Conservation (phyloP, 2,888 invertebrate genomes). For the Barypeithes pellucidus region DNA sequence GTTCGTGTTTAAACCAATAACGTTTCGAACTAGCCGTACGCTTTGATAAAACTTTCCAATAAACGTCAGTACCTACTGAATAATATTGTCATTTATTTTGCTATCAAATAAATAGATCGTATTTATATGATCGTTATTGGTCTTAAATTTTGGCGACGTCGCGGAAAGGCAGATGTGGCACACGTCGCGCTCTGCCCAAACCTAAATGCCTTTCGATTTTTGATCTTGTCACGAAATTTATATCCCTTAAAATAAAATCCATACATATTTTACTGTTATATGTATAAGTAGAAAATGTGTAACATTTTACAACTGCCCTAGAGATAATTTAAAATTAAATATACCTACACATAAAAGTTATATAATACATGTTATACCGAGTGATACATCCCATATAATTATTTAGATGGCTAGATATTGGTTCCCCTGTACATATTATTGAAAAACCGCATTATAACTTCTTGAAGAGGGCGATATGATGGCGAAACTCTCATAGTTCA, state of each 20-base stretch:
- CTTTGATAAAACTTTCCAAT: constrained; percentile 28
- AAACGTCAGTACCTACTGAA: constrained; percentile 41
- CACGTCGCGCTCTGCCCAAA: constrained; percentile 30
- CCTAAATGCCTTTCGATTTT: constrained; percentile 32
- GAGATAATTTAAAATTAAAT: too few relatives aligned
- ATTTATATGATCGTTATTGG: constrained; percentile 47
- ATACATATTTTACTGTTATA: constrained; percentile 5
- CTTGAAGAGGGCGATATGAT: too few relatives aligned
- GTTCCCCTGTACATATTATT: too few relatives aligned
- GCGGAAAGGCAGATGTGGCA: constrained; percentile 53
- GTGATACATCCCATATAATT: too few relatives aligned
- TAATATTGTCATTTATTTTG: constrained; percentile 38
- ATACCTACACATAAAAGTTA: too few relatives aligned
- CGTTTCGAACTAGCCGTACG: background rate
- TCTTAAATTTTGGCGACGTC: constrained; percentile 53
- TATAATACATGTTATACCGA: too few relatives aligned
- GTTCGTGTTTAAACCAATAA: background rate
- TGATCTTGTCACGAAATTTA: constrained; percentile 48
- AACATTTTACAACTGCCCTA: too few relatives aligned
- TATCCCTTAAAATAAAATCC: constrained; percentile 34
- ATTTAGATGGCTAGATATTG: too few relatives aligned
- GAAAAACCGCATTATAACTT: too few relatives aligned
- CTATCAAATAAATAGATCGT: constrained; percentile 45
- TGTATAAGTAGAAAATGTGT: too few relatives aligned
- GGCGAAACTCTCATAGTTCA: too few relatives aligned